Conservation (phyloP, 2,888 invertebrate species). For the Xylota segnis region DNA sequence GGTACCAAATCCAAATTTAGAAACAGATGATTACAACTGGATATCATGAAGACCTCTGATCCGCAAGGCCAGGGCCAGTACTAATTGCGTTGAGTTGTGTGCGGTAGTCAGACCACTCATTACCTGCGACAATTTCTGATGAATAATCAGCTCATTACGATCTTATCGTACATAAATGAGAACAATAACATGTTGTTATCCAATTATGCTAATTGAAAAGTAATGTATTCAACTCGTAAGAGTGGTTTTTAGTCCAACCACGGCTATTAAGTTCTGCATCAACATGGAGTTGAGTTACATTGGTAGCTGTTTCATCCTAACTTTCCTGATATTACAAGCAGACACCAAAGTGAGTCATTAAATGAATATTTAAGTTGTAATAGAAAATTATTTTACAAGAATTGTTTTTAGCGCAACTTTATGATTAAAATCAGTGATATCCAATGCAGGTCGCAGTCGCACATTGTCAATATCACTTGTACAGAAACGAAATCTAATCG, state of each 20-base stretch:
- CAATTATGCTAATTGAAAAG: background rate
- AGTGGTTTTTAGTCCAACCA: background rate
- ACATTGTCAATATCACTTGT: slow-evolving; percentile 36
- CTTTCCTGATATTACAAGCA: background rate
- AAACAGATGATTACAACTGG: background rate
- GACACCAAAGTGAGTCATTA: slow-evolving; percentile 10
- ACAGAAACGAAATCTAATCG: slow-evolving; percentile 50
- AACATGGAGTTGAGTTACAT: slow-evolving; percentile 9
- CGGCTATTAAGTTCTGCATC: background rate
- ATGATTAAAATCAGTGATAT: slow-evolving; percentile 36
- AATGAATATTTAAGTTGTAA: background rate
- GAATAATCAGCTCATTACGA: slow-evolving; percentile 30
- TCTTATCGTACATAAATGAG: slow-evolving; percentile 2
- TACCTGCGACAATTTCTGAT: background rate
- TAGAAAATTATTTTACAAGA: background rate
- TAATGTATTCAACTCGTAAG: background rate
- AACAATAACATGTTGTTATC: background rate
- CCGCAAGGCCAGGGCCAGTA: background rate
- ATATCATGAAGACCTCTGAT: background rate
- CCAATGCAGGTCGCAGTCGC: slow-evolving; percentile 7
- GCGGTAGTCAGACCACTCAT: background rate
- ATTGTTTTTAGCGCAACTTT: slow-evolving; percentile 48
- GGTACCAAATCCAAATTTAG: too few relatives aligned
- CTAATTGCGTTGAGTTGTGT: background rate
- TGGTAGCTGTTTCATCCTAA: background rate